These are phyloP conservation scores for Apolygus lucorum DNA, from an alignment of 1,140 invertebrate species.

Conservation along the genomic window DNA sequence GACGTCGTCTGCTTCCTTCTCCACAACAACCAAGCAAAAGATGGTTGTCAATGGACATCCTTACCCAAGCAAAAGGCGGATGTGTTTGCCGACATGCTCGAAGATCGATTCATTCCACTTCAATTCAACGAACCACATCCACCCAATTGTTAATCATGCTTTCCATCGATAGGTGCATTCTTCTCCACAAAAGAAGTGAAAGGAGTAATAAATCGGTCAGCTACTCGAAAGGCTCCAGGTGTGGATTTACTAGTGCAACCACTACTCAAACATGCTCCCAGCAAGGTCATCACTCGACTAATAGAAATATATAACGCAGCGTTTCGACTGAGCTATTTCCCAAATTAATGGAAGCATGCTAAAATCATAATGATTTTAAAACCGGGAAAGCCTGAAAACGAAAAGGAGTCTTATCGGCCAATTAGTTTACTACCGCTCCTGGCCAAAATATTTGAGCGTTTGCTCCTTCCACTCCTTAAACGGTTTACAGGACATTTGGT, in stretches of 20 bases:
- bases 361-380: neutral
- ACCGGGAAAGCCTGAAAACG: neutral
- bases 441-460: neutral
- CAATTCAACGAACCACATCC: too few species aligned
- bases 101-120: too few species aligned
- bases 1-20: too few species aligned
- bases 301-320: neutral
- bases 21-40: too few species aligned
- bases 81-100: too few species aligned
- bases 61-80: too few species aligned
- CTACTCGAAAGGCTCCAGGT: neutral
- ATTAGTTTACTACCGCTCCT: neutral
- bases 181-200: neutral
- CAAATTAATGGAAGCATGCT: neutral
- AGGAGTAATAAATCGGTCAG: neutral
- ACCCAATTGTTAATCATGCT: too few species aligned
- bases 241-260: neutral
- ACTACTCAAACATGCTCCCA: neutral
- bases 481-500: neutral
- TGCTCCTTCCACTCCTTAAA: neutral
- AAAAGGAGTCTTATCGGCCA: neutral
- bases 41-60: too few species aligned
- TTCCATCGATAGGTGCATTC: neutral
- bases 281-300: neutral
- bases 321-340: neutral